phyloP scores from a whole-genome alignment of 2,797 vertebrate species.

The Galago senegalensis region DNA sequence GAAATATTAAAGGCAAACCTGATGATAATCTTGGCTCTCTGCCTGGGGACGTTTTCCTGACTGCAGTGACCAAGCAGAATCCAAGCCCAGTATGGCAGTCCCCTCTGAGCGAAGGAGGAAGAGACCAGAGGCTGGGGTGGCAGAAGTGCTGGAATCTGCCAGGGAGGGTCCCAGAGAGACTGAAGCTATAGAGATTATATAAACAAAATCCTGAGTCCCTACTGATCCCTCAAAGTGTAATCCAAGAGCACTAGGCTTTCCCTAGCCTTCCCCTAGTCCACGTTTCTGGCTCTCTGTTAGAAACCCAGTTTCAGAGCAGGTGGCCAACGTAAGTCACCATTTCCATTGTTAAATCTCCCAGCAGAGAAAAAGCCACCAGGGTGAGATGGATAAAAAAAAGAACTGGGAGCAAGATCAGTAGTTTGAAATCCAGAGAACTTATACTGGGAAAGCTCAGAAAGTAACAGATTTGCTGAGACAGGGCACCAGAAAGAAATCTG shows the following conservation, averaged over 20 bases:
- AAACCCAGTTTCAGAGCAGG: slow-evolving; percentile 23
- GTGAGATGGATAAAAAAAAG: not conserved
- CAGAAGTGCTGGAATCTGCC: not conserved
- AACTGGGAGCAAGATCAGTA: not conserved
- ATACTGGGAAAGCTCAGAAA: not conserved
- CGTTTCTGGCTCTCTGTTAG: not conserved
- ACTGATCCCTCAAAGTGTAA: not conserved
- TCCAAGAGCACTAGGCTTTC: not conserved
- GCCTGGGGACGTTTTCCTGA: not conserved
- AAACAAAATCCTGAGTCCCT: not conserved
- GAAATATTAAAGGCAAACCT: slow-evolving; percentile 36
- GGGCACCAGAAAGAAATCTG: not conserved
- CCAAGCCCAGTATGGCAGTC: not conserved
- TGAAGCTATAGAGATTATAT: not conserved
- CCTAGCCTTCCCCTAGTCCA: not conserved
- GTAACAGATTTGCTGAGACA: not conserved
- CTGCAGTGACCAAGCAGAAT: not conserved
- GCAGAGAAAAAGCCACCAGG: not conserved
- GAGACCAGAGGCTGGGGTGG: not conserved
- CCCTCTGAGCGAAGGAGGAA: not conserved
- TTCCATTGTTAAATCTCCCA: not conserved
- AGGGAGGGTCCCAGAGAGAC: not conserved
- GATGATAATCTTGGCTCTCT: not conserved
- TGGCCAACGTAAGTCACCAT: not conserved
- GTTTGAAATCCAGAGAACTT: not conserved